These are phyloP conservation scores for Mus pahari DNA, from an alignment of 2,113 vertebrate species.

Conservation along the genomic window DNA sequence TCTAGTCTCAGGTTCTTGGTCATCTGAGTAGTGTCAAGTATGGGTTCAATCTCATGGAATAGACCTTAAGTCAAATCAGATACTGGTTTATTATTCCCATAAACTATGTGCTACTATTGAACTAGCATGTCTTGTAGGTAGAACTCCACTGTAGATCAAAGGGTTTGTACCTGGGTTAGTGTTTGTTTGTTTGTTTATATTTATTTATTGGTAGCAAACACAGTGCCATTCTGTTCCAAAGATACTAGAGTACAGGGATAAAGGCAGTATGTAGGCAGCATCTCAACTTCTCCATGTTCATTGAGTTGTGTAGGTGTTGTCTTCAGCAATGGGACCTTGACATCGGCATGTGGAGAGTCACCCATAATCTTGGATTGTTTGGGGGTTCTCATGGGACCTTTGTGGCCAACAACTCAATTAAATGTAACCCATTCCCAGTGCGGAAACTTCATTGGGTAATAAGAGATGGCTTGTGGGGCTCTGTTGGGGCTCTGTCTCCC, in stretches of 20 bases:
- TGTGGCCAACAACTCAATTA: not conserved
- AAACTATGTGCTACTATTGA: not conserved
- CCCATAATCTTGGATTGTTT: not conserved
- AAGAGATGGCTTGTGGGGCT: not conserved
- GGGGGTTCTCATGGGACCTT: not conserved
- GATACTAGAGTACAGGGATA: too few relatives aligned
- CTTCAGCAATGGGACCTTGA: not conserved
- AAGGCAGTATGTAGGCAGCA: not conserved
- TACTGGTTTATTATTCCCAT: too few relatives aligned
- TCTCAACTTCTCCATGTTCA: not conserved
- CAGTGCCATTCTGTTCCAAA: not conserved
- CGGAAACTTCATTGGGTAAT: not conserved
- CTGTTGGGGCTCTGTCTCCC: not conserved
- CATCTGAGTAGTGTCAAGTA: not conserved
- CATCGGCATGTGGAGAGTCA: not conserved
- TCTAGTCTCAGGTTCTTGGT: not conserved
- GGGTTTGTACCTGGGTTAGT: not conserved
- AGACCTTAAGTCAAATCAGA: not conserved
- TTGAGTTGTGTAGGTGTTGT: not conserved
- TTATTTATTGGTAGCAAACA: not conserved
- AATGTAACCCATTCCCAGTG: not conserved
- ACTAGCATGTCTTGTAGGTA: not conserved
- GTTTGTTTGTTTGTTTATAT: not conserved
- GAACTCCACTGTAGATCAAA: not conserved
- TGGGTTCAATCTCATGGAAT: not conserved